These are phyloP conservation scores for Diplosoma virens DNA, from an alignment of 23 tunicate species.

Conservation along the genomic window DNA sequence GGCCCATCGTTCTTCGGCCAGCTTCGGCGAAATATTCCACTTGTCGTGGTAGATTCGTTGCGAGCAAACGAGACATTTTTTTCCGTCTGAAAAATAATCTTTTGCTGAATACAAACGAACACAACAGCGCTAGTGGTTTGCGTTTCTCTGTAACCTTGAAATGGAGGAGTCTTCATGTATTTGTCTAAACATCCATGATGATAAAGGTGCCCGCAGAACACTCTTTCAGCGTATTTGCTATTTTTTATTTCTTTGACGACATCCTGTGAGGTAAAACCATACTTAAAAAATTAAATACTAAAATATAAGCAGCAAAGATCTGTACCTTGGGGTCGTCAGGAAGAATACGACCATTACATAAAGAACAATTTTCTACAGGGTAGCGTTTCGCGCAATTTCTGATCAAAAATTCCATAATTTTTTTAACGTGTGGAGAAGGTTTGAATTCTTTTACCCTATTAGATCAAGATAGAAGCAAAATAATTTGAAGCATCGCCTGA, in stretches of 20 bases:
- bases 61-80: constrained; percentile 76
- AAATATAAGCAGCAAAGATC: no score
- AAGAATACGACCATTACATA: constrained; percentile 57
- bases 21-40: constrained; percentile 78
- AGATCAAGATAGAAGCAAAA: no score
- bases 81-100: constrained; percentile 68
- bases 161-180: constrained; percentile 96
- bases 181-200: constrained; percentile 93
- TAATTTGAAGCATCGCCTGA: no score
- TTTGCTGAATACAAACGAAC: no score
- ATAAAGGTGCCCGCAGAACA: constrained; percentile 88
- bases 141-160: constrained; percentile 40
- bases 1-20: constrained; percentile 95
- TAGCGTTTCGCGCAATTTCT: constrained; percentile 59
- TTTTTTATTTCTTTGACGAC: constrained; percentile 51
- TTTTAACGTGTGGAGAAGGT: constrained; percentile 74
- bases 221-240: constrained; percentile 73
- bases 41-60: constrained; percentile 86
- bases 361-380: constrained; percentile 65
- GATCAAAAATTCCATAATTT: constrained; percentile 83
- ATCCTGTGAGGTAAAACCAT: constrained; percentile 22
- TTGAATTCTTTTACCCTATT: constrained; percentile 55
- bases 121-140: no score
- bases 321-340: constrained; percentile 73
- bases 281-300: not conserved